phyloP scores from a whole-genome alignment of 2,888 invertebrate species.

The Chaitophorus viminalis region DNA sequence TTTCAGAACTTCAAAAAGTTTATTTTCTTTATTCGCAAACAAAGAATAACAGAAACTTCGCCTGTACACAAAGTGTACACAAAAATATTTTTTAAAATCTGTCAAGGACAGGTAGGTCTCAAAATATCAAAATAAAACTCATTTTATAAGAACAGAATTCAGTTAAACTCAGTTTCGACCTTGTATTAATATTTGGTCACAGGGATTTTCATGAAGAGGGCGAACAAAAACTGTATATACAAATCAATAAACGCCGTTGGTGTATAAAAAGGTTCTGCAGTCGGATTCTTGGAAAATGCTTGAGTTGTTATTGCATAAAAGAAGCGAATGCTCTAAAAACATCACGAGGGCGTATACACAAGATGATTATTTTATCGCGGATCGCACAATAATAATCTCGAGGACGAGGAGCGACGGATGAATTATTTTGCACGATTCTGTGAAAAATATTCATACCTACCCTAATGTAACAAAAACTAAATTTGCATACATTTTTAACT shows the following conservation, averaged over 20 bases:
- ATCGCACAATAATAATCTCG: neutral
- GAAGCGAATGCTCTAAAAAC: neutral
- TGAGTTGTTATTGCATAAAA: neutral
- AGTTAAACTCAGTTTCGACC: neutral
- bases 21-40: neutral
- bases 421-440: neutral
- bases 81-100: neutral
- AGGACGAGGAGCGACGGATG: too few species aligned
- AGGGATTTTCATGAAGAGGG: constrained; percentile 9
- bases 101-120: neutral
- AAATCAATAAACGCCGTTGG: constrained; percentile 17
- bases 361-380: neutral
- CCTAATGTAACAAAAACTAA: neutral
- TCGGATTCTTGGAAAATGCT: constrained; percentile 18
- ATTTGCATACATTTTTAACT: neutral
- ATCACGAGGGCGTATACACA: neutral
- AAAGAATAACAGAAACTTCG: neutral
- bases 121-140: too few species aligned
- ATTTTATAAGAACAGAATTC: constrained; percentile 22
- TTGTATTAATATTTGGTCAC: constrained; percentile 6
- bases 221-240: constrained; percentile 13
- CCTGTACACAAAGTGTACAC: neutral
- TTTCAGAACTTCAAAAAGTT: neutral
- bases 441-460: neutral
- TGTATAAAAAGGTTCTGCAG: constrained; percentile 24